Base-by-base conservation (phyloP, 2,797 vertebrate genomes). In the Eidolon dupreanum region DNA sequence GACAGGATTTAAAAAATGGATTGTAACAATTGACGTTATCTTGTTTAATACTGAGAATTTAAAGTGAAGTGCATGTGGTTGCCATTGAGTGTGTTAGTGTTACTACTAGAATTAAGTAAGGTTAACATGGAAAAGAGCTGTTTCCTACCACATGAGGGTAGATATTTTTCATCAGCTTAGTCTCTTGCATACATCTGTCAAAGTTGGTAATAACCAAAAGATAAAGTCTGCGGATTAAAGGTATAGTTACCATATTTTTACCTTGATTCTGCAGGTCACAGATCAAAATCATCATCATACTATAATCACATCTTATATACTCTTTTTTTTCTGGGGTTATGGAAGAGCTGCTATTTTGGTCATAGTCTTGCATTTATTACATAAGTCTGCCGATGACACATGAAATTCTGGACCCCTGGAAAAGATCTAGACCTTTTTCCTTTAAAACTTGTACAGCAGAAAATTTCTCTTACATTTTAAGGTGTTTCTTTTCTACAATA, bases 101-200 rank as follows among this genome's bases (percentile, higher is more conserved):
- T 31, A 1, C 75, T 97, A 93, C 89, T 95, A 89, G 92, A 93
- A 93, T 86, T 95, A 95, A 96, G 78, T 87, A 91, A 95, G 78
- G 85, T 93, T 95, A 88, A 94, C 82, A 24, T 93, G 59, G 68
- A 86, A 96, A 89, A 94, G 81, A 73, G 38, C 81, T 70, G 17
- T 92, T 95, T 95, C 65, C 59, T 77, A 70, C 55, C 71, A 93
- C 65, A 68, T 74, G 28, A 73, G 51, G 87, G 38, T 55, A 85
- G 46, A 38, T 79, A 24, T 94, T 93, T 94, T 93, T 93, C 19
- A 43, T 77, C 36, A n/a, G 28, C 93, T 68, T 31, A 84, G 33
- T 70, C 33, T 85, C 49, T 79, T 65, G 51, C 68, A 84, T 73
- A 8, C 33, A 70, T 78, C 61, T 94, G 24, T 95, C 86, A 97